Evolutionary conservation across 2,113 vertebrate species (phyloP).

Genomic region (Eupsittula cactorum): DNA sequence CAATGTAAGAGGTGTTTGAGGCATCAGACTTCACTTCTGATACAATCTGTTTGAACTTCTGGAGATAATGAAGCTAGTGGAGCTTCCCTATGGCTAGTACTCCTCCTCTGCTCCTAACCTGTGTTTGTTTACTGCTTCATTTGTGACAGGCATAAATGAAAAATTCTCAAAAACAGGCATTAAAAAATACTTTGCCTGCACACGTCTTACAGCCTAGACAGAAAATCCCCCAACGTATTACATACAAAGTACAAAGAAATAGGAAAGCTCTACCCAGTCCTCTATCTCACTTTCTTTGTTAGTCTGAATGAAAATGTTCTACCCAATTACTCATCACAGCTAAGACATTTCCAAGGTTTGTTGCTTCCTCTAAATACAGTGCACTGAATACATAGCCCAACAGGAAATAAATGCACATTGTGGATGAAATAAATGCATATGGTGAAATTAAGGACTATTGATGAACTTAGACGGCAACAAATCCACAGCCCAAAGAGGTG

Average conservation of each 20-base stretch:
- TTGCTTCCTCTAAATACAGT: background rate
- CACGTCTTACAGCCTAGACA: background rate
- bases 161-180: background rate
- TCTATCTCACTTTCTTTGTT: background rate
- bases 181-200: background rate
- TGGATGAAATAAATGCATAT: background rate
- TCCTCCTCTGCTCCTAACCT: background rate
- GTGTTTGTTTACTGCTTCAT: background rate
- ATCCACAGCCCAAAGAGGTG: background rate
- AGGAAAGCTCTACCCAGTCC: background rate
- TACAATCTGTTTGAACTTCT: background rate
- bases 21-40: background rate
- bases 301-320: background rate
- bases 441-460: background rate
- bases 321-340: background rate
- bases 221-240: fast-evolving
- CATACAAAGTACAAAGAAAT: background rate
- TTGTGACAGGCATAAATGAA: background rate
- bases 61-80: background rate
- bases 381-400: background rate
- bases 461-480: background rate
- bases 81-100: background rate
- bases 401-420: background rate
- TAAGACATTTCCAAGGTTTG: background rate
- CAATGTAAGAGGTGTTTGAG: background rate